Base-by-base conservation (phyloP, 92 coral and sea anemone species). In the Phenganax marumi region DNA sequence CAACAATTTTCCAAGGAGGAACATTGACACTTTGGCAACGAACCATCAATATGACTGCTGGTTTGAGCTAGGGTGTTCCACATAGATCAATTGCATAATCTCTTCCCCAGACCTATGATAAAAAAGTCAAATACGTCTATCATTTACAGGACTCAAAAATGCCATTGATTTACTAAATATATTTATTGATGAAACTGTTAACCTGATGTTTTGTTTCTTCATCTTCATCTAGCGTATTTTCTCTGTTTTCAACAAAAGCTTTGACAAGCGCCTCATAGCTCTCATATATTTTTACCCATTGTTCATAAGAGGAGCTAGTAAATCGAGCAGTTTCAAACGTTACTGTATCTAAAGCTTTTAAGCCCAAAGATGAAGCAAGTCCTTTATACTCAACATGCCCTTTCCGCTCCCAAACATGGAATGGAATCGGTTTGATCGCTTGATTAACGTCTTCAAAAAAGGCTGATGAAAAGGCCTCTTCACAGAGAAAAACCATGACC, bases 181-280 rank as follows among this genome's bases (percentile, higher is more conserved):
- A n/a, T n/a, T n/a, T n/a, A n/a, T n/a, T n/a, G n/a, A n/a, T n/a
- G n/a, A n/a, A n/a, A n/a, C n/a, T n/a, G n/a, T n/a, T n/a, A n/a
- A n/a, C n/a, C n/a, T n/a, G n/a, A 25, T 63, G 22, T 63, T 63
- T 63, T 63, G 70, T 25, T 25, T 63, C 23, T 63, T 63, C 70
- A 63, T 19, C 8, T 8, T 63, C 70, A 63, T 63, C 70, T 8
- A 12, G 19, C 9, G 70, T 25, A 63, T 63, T 63, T 25, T 63
- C 70, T 63, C 10, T 63, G 22, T 8, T 63, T 63, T 63, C 70
- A 19, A 63, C 22, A 9, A 63, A 63, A 8, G 70, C 70, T 19
- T n/a, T 63, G 70, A 63, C 22, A 63, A 63, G 70, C 23, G 70
- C 70, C 70, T 63, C 22, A 25, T 63, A 63, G 22, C 70, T 63